Percentiles rank a stretch among this genome's conserved stretches.
Evolutionary conservation across 2,888 invertebrate genomes (phyloP).

Genomic region (Yponomeuta malinellus): DNA sequence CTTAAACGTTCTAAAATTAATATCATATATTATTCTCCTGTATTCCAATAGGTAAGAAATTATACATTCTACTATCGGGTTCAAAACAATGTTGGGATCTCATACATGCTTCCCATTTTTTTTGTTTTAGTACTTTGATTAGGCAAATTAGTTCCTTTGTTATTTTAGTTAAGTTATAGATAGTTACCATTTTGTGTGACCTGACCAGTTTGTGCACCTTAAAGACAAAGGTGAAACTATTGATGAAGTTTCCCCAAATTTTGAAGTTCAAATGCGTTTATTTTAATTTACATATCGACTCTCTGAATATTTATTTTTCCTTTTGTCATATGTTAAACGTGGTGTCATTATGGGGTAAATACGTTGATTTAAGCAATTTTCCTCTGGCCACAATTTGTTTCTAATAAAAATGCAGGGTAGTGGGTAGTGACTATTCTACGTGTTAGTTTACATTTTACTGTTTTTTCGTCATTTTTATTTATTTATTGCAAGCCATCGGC

Average conservation of each 20-base stretch:
- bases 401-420: conserved; percentile 7
- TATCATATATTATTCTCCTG: not conserved
- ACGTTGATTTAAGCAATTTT: conserved; percentile 5
- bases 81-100: conserved; percentile 2
- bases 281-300: not conserved
- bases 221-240: not conserved
- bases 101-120: not conserved
- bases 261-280: not conserved
- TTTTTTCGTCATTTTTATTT: not conserved
- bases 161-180: conserved; percentile 8
- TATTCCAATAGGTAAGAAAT: not conserved
- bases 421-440: conserved; percentile 4
- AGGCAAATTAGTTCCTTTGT: conserved; percentile 11
- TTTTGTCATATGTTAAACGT: not conserved
- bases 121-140: not conserved
- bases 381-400: conserved; percentile 4
- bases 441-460: not conserved
- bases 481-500: not conserved
- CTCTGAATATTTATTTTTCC: not conserved
- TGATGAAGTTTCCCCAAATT: not conserved
- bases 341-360: conserved; percentile 4
- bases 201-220: not conserved
- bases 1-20: not conserved
- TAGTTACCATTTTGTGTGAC: conserved; percentile 2
- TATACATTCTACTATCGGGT: not conserved